These are phyloP conservation scores for Agelastica alni DNA, from an alignment of 2,888 invertebrate species.

Conservation along the genomic window DNA sequence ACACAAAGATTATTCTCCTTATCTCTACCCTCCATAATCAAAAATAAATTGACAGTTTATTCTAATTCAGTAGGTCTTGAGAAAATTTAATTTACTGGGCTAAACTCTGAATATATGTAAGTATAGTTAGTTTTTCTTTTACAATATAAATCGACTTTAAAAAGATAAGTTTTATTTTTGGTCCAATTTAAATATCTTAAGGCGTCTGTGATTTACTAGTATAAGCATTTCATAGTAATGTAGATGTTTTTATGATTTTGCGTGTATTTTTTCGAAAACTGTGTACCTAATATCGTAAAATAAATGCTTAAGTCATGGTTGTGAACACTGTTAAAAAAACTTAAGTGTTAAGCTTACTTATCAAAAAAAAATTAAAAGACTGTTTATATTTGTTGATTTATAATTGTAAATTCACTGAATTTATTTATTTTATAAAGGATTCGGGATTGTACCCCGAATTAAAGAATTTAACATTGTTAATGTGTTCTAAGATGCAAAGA, in stretches of 20 bases:
- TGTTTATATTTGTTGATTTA: conserved; percentile 46
- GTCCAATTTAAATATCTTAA: conserved; percentile 33
- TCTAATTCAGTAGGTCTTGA: too few relatives aligned
- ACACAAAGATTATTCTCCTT: too few relatives aligned
- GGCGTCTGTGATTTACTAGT: conserved; percentile 47
- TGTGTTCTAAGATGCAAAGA: conserved; percentile 30
- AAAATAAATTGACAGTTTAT: too few relatives aligned
- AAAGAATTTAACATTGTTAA: conserved; percentile 32
- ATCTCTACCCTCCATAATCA: too few relatives aligned
- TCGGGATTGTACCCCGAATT: conserved; percentile 14
- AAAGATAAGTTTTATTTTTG: conserved; percentile 11
- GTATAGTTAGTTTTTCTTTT: too few relatives aligned
- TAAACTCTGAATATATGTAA: too few relatives aligned
- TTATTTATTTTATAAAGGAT: conserved; percentile 32
- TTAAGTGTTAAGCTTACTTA: conserved; percentile 36
- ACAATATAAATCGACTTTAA: too few relatives aligned
- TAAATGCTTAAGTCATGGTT: conserved; percentile 50
- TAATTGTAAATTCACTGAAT: conserved; percentile 29
- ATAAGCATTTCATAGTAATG: conserved; percentile 45
- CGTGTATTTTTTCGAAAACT: conserved; percentile 34
- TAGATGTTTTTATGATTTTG: conserved; percentile 27
- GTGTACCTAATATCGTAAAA: conserved; percentile 44
- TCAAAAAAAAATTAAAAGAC: conserved; percentile 41
- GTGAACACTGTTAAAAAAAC: conserved; percentile 46
- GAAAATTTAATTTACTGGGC: too few relatives aligned